Percentiles rank a stretch among this genome's conserved stretches.
Evolutionary conservation across 1,140 invertebrate genomes (phyloP).

Genomic region (Teleopsis dalmanni): DNA sequence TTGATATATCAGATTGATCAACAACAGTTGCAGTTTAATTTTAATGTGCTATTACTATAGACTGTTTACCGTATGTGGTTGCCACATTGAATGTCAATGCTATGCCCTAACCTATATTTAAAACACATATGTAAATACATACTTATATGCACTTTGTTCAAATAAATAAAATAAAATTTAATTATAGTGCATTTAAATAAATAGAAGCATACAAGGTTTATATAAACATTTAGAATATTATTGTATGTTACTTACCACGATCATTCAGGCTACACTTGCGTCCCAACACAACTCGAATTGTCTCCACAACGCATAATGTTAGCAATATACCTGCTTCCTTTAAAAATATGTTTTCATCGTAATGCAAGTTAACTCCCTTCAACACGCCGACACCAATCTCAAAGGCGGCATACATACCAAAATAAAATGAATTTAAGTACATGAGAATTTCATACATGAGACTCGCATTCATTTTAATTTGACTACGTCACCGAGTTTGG

Average conservation of each 20-base stretch:
- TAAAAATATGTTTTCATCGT: constrained; percentile 60
- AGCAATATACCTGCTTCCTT: constrained; percentile 71
- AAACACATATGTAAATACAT: neutral
- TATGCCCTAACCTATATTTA: too few species aligned
- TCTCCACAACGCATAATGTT: constrained; percentile 67
- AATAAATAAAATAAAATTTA: neutral
- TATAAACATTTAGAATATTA: too few species aligned
- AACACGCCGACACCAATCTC: constrained; percentile 68
- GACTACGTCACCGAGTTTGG: constrained; percentile 9
- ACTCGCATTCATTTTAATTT: constrained; percentile 53
- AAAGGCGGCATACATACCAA: constrained; percentile 72
- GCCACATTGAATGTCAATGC: too few species aligned
- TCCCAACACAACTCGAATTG: constrained; percentile 69
- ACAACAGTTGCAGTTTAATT: too few species aligned
- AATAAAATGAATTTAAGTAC: constrained; percentile 77
- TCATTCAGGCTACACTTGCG: constrained; percentile 82
- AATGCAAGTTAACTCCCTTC: constrained; percentile 67
- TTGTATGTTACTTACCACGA: constrained; percentile 57
- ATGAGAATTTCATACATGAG: constrained; percentile 72
- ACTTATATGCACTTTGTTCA: neutral
- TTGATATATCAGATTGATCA: too few species aligned
- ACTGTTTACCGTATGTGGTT: too few species aligned
- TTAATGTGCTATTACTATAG: too few species aligned
- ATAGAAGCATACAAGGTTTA: too few species aligned
- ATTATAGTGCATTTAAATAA: neutral